These are phyloP conservation scores for Zele albiditarsus DNA, from an alignment of 2,888 invertebrate species.

Conservation along the genomic window DNA sequence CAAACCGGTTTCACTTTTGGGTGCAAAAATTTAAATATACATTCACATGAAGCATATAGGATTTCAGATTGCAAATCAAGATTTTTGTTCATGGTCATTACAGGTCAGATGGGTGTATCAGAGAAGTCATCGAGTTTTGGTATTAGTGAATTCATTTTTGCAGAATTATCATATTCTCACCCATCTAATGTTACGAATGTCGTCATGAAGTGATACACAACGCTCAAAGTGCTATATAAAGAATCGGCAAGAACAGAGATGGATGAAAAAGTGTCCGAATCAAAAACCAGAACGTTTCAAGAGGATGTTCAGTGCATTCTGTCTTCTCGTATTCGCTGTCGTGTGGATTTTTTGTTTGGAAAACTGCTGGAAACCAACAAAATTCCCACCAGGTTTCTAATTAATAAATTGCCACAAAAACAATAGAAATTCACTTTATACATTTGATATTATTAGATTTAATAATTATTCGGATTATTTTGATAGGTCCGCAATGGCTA, in stretches of 20 bases:
- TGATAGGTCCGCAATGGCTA: constrained; percentile 75
- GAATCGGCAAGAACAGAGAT: not conserved
- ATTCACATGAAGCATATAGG: not conserved
- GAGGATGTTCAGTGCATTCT: constrained; percentile 43
- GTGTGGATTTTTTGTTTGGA: constrained; percentile 51
- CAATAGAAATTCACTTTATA: not conserved
- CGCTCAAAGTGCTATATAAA: not conserved
- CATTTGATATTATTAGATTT: not conserved
- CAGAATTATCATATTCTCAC: not conserved
- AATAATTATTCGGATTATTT: not conserved
- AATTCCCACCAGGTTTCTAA: constrained; percentile 66
- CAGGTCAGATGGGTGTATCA: not conserved
- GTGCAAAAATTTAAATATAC: not conserved
- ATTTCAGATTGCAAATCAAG: not conserved
- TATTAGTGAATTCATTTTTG: not conserved
- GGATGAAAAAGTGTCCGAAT: not conserved
- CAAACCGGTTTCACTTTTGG: not conserved
- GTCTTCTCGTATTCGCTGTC: constrained; percentile 44
- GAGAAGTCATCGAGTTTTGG: not conserved
- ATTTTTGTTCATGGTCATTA: not conserved
- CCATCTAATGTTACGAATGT: not conserved
- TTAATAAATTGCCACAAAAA: constrained; percentile 28
- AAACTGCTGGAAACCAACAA: constrained; percentile 61
- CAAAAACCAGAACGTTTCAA: not conserved
- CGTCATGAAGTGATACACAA: not conserved